Base-by-base conservation (phyloP, 2,797 vertebrate species). In the Sciurus vulgaris region DNA sequence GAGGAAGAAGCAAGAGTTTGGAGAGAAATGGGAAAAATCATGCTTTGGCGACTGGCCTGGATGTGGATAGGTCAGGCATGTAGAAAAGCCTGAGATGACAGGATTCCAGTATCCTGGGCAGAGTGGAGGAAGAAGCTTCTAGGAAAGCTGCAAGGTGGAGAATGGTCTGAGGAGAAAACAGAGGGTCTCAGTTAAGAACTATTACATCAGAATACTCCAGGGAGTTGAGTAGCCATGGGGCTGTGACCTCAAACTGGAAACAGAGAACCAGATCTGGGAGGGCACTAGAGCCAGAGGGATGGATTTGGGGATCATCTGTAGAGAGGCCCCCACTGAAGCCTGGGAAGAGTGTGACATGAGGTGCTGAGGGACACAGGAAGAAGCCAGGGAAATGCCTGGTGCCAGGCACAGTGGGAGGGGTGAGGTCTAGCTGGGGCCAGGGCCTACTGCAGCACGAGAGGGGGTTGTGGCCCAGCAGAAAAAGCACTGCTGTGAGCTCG, bases 371-470 rank as follows among this genome's bases (percentile, higher is more conserved):
- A 54, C 18, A 13, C 44, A 44, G 47, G 73, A 14, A 35, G 56
- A 22, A 56, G 44, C 24, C 3, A 8, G 38, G 73, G 79, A 56
- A 11, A 13, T 20, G 30, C n/a, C 2, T 47, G 41, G 35, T 9
- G 2, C 59, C 61, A 26, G 9, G 76, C 41, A 3, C 30, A 17
- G 12, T 30, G 11, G 35, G 24, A 5, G 18, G 13, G 38, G 18
- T n/a, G 20, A 33, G 38, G 47, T 18, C 61, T 9, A 28, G 44
- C 3, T 41, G 3, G 14, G 28, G 28, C 69, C 56, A 41, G 79
- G 44, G 17, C 3, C 7, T 22, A 35, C 9, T 5, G 54, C 14
- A 30, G 83, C 65, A 30, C n/a, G 0, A 26, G 51, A 18, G 0
- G 20, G 65, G 65, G 13, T n/a, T 3, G 33, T n/a, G 65, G 7